Evolutionary conservation across 2,797 vertebrate species (phyloP), one percentile per base, ranked within the genome.

Genomic region (Coregonus suidteri): DNA sequence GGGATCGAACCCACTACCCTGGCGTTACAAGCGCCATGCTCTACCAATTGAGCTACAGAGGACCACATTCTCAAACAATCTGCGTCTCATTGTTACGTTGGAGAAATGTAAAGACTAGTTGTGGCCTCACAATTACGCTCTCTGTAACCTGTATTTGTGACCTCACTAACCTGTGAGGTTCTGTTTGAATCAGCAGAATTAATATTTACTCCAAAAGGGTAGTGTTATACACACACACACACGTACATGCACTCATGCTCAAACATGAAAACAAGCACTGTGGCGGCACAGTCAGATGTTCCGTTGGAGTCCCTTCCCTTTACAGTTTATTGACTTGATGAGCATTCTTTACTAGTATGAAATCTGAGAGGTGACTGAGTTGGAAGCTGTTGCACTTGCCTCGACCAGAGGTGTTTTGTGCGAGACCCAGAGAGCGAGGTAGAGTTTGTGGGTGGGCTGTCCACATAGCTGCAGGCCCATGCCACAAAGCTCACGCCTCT

Each of bases 401-500:
- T 7, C 37, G 18, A 41, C 37, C 16, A 7, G 37, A 70, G 35
- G 35, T 20, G 16, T 31, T 54, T 56, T 56, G 25, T 30, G 11
- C 4, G 30, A 31, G 20, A 52, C 41, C 20, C 47, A 72, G 20
- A 31, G 51, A 52, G 9, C 3, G 51, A 72, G 51, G 7, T 64
- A 53, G 20, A 67, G 74, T 68, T 25, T 64, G 71, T 71, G 80
- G 75, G 77, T 82, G 77, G 81, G 77, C 80, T 69, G 47, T 52
- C 74, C 51, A 75, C 77, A 72, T 66, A 11, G 75, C 77, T 75
- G 75, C 59, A 68, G 72, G 64, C 74, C 74, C 73, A 81, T 67
- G 77, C 74, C 77, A 77, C 62, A 79, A 78, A 64, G 75, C 85
- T 85, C 76, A 64, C 82, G 77, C 83, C 82, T 88, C 81, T 76